A percentile compares a stretch with the other conserved stretches of the same genome.
Evolutionary conservation across 2,113 vertebrate genomes (phyloP).

Genomic region (Falcunculus frontatus): DNA sequence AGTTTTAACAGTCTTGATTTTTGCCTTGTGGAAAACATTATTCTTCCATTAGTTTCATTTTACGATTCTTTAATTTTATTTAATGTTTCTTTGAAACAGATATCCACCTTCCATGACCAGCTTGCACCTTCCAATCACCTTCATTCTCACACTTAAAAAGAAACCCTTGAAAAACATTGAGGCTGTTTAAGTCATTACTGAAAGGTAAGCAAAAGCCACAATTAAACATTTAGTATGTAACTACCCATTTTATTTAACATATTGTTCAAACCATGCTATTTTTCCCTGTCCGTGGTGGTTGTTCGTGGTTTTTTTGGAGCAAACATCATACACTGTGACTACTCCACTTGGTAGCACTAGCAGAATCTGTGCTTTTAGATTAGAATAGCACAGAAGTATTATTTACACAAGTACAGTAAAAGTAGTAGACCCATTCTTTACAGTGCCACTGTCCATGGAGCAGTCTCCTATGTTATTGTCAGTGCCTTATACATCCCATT

Average conservation of each 20-base stretch:
- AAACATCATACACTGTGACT: not conserved
- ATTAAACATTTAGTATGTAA: not conserved
- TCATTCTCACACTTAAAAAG: not conserved
- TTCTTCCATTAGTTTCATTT: not conserved
- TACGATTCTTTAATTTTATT: not conserved
- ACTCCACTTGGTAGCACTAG: not conserved
- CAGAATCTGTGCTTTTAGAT: not conserved
- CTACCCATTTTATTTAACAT: not conserved
- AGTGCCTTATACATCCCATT: not conserved
- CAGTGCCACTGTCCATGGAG: not conserved
- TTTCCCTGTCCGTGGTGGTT: not conserved
- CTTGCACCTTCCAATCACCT: not conserved
- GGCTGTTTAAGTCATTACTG: not conserved
- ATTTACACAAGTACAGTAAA: not conserved
- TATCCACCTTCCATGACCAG: not conserved
- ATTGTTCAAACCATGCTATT: not conserved
- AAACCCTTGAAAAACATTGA: not conserved
- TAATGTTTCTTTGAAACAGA: not conserved
- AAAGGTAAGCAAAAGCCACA: not conserved
- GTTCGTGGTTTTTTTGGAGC: not conserved
- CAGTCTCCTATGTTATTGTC: not conserved
- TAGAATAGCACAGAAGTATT: not conserved
- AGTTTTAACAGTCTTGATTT: not conserved
- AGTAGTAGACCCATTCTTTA: not conserved
- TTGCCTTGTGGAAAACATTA: not conserved